Base-by-base conservation (phyloP, 2,113 vertebrate species). In the Lucifuga dentata region DNA sequence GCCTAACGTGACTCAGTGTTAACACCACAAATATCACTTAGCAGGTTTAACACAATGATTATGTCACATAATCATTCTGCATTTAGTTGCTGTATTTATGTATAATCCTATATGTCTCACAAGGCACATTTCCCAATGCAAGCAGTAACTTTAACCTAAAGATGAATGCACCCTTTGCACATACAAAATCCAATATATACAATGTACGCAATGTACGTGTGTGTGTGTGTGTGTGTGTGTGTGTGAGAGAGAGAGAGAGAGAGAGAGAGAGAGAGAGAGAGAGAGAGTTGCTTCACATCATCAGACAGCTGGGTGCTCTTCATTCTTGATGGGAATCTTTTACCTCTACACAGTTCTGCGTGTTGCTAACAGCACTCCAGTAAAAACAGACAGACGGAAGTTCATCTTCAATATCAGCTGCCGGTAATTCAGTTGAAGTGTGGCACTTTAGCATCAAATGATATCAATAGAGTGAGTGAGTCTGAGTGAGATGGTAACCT, bases 241-340 rank as follows among this genome's bases (percentile, higher is more conserved):
- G 26, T 55, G 39, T 41, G 39, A n/a, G 6, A n/a, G 39, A n/a
- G 39, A n/a, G 39, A n/a, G 39, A n/a, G 39, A 13, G 12, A n/a
- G 6, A n/a, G 39, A n/a, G 39, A n/a, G 39, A n/a, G 39, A n/a
- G 39, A 13, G n/a, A n/a, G n/a, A n/a, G n/a, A n/a, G n/a, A n/a
- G n/a, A n/a, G 5, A 66, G 38, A 40, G 19, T 55, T 56, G 24
- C 55, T 76, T 40, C 29, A 45, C 13, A 36, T 70, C 44, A 56
- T 79, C 63, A 69, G 43, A 57, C 78, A 85, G 59, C 63, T 78
- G 73, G 36, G 29, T 75, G 73, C 48, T 75, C 59, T 75, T 63
- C 5, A 73, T 78, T 58, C 49, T 51, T 44, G 35, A 61, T 41
- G 58, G 55, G 45, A 60, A 70, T 44, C 43, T 57, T 77, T 67